phyloP scores from a whole-genome alignment of 1,140 invertebrate genomes.

The Hyphantria cunea region DNA sequence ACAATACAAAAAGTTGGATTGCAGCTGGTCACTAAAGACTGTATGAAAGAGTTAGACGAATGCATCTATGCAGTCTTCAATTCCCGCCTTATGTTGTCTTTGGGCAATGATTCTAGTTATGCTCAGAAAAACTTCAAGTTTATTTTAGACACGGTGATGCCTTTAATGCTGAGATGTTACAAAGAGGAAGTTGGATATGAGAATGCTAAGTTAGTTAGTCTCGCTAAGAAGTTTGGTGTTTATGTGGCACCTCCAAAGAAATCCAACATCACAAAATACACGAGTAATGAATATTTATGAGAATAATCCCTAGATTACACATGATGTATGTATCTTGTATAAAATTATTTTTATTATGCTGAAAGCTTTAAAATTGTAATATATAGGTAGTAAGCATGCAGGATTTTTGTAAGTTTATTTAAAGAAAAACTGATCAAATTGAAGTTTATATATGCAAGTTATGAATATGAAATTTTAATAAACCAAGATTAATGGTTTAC shows the following conservation, averaged over 20 bases:
- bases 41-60: slow-evolving; percentile 78
- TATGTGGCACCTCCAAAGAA: slow-evolving; percentile 68
- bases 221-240: slow-evolving; percentile 77
- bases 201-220: slow-evolving; percentile 73
- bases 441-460: slow-evolving; percentile 78
- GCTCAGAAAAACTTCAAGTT: slow-evolving; percentile 79
- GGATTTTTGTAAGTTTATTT: slow-evolving; percentile 78
- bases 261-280: slow-evolving; percentile 80
- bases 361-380: slow-evolving; percentile 78
- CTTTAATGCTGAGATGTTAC: slow-evolving; percentile 75
- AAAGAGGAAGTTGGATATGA: slow-evolving; percentile 78
- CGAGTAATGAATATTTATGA: slow-evolving; percentile 82
- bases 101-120: slow-evolving; percentile 74
- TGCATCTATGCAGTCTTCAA: slow-evolving; percentile 78
- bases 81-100: slow-evolving; percentile 65
- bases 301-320: slow-evolving; percentile 52
- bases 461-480: slow-evolving; percentile 78
- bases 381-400: slow-evolving; percentile 77
- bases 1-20: slow-evolving; percentile 77
- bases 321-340: slow-evolving; percentile 47
- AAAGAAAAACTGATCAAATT: slow-evolving; percentile 75
- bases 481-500: slow-evolving; percentile 62
- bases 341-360: slow-evolving; percentile 77
- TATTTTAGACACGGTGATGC: slow-evolving; percentile 76
- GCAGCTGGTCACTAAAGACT: slow-evolving; percentile 76